A percentile compares a stretch with the other conserved stretches of the same genome.
These are phyloP conservation scores for Phoeniculus purpureus DNA, from an alignment of 2,797 vertebrate species.

Conservation along the genomic window DNA sequence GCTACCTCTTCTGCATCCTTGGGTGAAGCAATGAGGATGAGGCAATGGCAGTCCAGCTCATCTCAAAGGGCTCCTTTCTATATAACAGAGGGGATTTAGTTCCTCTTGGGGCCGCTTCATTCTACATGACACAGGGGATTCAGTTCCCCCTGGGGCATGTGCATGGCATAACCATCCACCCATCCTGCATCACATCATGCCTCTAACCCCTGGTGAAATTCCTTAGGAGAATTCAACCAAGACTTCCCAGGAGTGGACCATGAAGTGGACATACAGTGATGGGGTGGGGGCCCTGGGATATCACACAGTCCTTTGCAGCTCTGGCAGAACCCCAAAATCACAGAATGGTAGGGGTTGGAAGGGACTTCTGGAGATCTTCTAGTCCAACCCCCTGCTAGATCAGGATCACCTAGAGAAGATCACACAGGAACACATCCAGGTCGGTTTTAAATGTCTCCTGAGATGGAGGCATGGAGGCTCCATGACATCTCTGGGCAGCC, in stretches of 20 bases:
- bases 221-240: neutral
- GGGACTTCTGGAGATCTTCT: no score
- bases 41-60: neutral
- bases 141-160: neutral
- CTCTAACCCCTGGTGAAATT: neutral
- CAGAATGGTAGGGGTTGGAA: no score
- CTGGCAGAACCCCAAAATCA: neutral
- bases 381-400: no score
- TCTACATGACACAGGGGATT: constrained; percentile 1
- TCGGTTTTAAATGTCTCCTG: no score
- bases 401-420: no score
- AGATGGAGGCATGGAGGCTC: no score
- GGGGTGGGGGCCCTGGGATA: neutral
- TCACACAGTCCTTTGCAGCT: neutral
- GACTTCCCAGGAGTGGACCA: accelerated
- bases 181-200: neutral
- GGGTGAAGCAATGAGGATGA: accelerated
- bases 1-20: neutral
- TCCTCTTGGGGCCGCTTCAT: neutral
- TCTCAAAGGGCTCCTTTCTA: neutral
- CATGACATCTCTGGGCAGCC: no score
- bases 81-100: neutral
- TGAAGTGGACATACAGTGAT: neutral
- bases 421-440: no score
- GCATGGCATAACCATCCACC: neutral